phyloP scores from a whole-genome alignment of 2,797 vertebrate genomes.

The Protonibea diacanthus region DNA sequence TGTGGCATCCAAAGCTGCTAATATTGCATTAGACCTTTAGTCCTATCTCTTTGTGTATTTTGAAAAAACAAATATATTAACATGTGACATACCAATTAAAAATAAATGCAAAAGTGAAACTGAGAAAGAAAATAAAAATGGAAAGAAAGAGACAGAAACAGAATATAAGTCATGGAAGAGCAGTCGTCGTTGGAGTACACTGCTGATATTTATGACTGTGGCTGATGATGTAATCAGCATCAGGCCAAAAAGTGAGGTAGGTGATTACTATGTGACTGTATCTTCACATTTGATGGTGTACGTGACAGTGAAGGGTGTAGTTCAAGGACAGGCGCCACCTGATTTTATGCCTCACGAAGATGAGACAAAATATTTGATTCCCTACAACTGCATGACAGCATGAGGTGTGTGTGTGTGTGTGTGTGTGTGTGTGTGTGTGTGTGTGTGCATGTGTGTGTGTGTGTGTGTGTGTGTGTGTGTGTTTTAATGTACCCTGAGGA shows the following conservation, averaged over 20 bases:
- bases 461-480: slow-evolving; percentile 24
- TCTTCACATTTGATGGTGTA: not conserved
- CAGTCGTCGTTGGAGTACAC: not conserved
- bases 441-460: slow-evolving; percentile 23
- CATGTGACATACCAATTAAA: not conserved
- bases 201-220: not conserved
- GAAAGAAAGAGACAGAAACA: not conserved
- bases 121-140: not conserved
- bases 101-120: not conserved
- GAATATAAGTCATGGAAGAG: not conserved
- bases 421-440: slow-evolving; percentile 24
- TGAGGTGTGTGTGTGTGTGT: not conserved
- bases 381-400: not conserved
- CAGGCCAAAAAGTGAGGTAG: not conserved
- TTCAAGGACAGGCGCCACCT: not conserved
- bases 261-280: not conserved
- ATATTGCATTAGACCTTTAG: not conserved
- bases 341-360: not conserved
- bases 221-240: not conserved
- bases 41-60: not conserved
- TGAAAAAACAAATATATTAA: not conserved
- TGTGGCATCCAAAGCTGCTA: too few species aligned
- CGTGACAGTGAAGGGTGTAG: not conserved
- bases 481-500: slow-evolving; percentile 55
- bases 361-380: slow-evolving; percentile 5